A percentile compares a stretch with the other conserved stretches of the same genome.
Conservation (phyloP, 2,888 invertebrate genomes). For the Philopedon plagiatum region DNA sequence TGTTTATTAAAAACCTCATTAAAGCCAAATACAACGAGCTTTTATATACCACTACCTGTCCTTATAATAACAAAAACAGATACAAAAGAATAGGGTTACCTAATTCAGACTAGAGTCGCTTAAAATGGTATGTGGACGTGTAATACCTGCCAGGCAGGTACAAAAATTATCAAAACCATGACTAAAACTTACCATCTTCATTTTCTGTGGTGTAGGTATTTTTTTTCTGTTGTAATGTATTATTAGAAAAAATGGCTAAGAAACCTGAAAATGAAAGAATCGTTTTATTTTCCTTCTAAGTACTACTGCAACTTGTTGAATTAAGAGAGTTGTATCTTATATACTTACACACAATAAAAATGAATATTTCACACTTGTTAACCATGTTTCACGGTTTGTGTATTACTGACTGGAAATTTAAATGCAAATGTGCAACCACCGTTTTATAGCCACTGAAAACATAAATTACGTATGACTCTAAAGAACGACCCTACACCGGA, state of each 20-base stretch:
- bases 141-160: background rate
- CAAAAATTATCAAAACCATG: background rate
- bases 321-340: background rate
- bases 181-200: slow-evolving; percentile 8
- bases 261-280: slow-evolving; percentile 12
- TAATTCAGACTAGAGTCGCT: background rate
- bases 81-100: background rate
- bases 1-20: too few species aligned
- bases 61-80: too few species aligned
- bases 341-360: slow-evolving; percentile 27
- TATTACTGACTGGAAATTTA: background rate
- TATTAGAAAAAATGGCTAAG: slow-evolving; percentile 10
- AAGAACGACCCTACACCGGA: slow-evolving; percentile 1
- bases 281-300: background rate
- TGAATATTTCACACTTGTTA: slow-evolving; percentile 3
- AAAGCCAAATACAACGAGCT: too few species aligned
- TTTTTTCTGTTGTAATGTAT: slow-evolving; percentile 17
- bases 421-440: slow-evolving; percentile 7
- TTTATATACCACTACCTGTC: too few species aligned
- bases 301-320: slow-evolving; percentile 20
- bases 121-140: background rate
- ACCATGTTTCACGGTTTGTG: slow-evolving; percentile 3
- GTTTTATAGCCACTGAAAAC: slow-evolving; percentile 7
- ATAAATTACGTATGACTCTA: background rate
- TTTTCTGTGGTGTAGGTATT: background rate